phyloP scores from a whole-genome alignment of 1,140 invertebrate genomes.

The Acromyrmex heyeri region DNA sequence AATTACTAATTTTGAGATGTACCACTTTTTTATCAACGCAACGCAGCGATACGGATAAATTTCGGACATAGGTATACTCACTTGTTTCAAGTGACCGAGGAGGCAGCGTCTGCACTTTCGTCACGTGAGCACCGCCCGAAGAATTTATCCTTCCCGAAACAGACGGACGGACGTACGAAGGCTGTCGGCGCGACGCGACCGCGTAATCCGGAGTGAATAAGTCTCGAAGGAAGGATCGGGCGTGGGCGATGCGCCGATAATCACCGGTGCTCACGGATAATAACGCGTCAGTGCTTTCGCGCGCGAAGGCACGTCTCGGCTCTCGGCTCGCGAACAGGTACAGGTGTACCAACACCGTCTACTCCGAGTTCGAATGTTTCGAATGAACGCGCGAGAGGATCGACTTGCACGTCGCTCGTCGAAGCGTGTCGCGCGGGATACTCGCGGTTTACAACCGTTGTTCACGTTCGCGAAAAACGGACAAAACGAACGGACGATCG shows the following conservation, averaged over 20 bases:
- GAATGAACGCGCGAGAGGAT: neutral
- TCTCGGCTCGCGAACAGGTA: neutral
- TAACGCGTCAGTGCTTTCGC: slow-evolving; percentile 9
- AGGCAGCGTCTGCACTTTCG: slow-evolving; percentile 75
- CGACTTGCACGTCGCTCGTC: neutral
- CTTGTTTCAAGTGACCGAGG: slow-evolving; percentile 76
- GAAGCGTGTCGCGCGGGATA: too few species aligned
- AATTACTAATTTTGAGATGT: too few species aligned
- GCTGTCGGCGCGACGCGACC: slow-evolving; percentile 56
- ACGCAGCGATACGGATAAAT: too few species aligned
- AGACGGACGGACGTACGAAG: slow-evolving; percentile 55
- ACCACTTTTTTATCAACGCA: too few species aligned
- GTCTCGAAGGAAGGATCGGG: slow-evolving; percentile 45
- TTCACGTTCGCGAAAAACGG: neutral
- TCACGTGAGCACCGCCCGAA: slow-evolving; percentile 70
- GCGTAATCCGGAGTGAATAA: slow-evolving; percentile 63
- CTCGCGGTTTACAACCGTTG: neutral
- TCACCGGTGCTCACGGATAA: slow-evolving; percentile 12
- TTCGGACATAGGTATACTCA: slow-evolving; percentile 59
- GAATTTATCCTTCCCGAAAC: slow-evolving; percentile 50
- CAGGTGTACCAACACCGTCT: neutral
- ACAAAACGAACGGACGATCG: neutral
- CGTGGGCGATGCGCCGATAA: slow-evolving; percentile 31
- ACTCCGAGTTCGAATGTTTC: neutral
- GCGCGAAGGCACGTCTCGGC: slow-evolving; percentile 41